Base-by-base conservation (phyloP, 2,113 vertebrate genomes). In the Columba livia region DNA sequence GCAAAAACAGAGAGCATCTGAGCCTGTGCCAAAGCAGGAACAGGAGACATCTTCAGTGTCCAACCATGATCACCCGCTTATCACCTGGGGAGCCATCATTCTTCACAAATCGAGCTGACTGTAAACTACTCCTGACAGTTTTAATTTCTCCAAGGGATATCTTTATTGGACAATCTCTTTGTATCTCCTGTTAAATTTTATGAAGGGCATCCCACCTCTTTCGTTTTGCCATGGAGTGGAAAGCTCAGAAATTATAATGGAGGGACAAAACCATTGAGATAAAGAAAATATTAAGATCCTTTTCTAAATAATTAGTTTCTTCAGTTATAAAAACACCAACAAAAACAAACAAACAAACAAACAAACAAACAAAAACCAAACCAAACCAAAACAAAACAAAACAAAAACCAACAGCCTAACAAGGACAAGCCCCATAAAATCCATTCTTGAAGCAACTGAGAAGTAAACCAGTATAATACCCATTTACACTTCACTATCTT, bases 41-140 rank as follows among this genome's bases (percentile, higher is more conserved):
- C 44, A 58, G 4, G 25, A 93, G 32, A 29, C 20, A 25, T 70
- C 25, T 25, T 84, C 53, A 58, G 34, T 77, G 69, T 80, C 65
- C 34, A 86, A 3, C 23, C 17, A 0, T 6, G 40, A 88, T 34
- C 1, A 0, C 20, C 36, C 0, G 0, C n/a, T 25, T 87, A 36
- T 51, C 62, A 67, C 31, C 81, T 4, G 2, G 65, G 77, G 88
- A 94, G 6, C 69, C 87, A 86, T 88, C 90, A 62, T 44, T 85
- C 34, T 58, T 9, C 86, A 67, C 40, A 56, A 93, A 70, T 20
- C 3, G 4, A 79, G 32, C 38, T 7, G 7, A 7, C 72, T 86
- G 69, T 75, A 96, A 96, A 97, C 79, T 70, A 50, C 57, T 94
- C 32, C 75, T 93, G 97, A 86, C 95, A 97, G 87, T 50, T 93